Evolutionary conservation across 1,140 invertebrate genomes (phyloP), one percentile per base, ranked within the genome.

Genomic region (Adoxophyes honmai): DNA sequence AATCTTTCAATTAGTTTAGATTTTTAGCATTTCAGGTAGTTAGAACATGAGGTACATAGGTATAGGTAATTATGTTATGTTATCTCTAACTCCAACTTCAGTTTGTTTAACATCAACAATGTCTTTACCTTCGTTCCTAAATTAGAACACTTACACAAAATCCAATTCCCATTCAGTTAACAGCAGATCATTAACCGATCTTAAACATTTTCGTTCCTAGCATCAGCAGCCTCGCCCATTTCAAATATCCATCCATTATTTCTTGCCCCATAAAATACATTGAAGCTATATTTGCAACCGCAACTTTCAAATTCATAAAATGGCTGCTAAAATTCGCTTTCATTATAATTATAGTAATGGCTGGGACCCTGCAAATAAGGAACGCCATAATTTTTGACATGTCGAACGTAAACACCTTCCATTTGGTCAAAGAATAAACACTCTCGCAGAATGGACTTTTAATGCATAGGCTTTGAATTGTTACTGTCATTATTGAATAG

Each of bases 381-480:
- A 65, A 68, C 63, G 60, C 70, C 60, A 76, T 77, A 73, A 74
- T 81, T 85, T 79, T 74, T 82, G 78, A 79, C 78, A 73, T 78
- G 71, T 73, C 64, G 55, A 68, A 69, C 71, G 62, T 80, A 84
- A 81, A 78, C 81, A 81, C 73, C 68, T 80, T 72, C 63, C 70
- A 58, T 68, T 76, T 73, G 62, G 36, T 13, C 64, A 72, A 60
- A 68, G 68, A 76, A 11, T 71, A 63, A 1, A 6, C 5, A 48
- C 2, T 3, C 21, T 28, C 21, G 6, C 2, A 28, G 21, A 28
- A n/a, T n/a, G 2, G 21, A 28, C 21, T 3, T 28, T 28, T 6
- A 28, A n/a, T n/a, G n/a, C n/a, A n/a, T n/a, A n/a, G n/a, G n/a
- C n/a, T n/a, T n/a, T n/a, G n/a, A n/a, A n/a, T n/a, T n/a, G n/a